A percentile compares a stretch with the other conserved stretches of the same genome.
Evolutionary conservation across 2,113 vertebrate genomes (phyloP).

Genomic region (Poicephalus meyeri): DNA sequence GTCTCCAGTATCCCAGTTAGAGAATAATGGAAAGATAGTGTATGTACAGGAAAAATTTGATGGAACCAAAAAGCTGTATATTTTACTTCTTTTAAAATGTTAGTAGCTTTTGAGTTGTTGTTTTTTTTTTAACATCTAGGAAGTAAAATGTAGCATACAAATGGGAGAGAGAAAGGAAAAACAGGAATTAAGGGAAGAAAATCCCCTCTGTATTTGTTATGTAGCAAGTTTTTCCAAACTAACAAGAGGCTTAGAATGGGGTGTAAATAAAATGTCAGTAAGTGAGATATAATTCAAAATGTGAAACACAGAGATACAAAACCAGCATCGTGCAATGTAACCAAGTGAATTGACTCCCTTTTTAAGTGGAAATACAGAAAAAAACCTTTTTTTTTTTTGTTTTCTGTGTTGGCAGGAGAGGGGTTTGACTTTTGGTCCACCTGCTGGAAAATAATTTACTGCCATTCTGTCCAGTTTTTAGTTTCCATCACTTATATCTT

Average conservation of each 20-base stretch:
- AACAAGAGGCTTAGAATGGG: not conserved
- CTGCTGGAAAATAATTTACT: not conserved
- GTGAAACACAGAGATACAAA: not conserved
- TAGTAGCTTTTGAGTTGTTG: not conserved
- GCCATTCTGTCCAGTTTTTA: not conserved
- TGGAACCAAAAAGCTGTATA: not conserved
- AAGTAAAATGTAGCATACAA: not conserved
- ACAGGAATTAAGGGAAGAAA: not conserved
- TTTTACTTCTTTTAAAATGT: not conserved
- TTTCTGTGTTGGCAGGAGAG: not conserved
- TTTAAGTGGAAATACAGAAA: not conserved
- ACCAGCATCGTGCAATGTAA: not conserved
- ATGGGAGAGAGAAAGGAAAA: not conserved
- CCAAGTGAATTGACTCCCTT: not conserved
- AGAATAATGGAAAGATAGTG: not conserved
- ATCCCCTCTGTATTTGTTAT: not conserved
- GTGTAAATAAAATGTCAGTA: not conserved
- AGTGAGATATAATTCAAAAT: not conserved
- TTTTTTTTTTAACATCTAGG: not conserved
- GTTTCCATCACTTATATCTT: not conserved
- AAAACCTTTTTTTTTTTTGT: accelerated
- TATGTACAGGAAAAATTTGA: not conserved
- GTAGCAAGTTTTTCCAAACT: not conserved
- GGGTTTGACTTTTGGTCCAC: not conserved
- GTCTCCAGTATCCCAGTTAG: not conserved